Percentiles rank a stretch among this genome's conserved stretches.
phyloP scores from a whole-genome alignment of 2,797 vertebrate genomes.

The Bufotes viridis region DNA sequence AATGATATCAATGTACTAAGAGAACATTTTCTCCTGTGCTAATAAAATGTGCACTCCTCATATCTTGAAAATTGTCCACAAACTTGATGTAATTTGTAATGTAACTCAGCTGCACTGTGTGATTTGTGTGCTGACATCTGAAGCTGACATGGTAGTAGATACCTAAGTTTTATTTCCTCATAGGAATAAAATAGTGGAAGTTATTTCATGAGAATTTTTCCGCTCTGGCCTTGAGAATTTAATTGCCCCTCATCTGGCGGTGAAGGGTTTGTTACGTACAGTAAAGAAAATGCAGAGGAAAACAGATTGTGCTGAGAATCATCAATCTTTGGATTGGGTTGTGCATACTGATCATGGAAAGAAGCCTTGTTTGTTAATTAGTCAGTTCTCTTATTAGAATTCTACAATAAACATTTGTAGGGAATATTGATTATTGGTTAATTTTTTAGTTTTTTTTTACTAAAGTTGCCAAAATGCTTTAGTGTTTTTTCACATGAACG shows the following conservation, averaged over 20 bases:
- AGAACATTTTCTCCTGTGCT: slow-evolving; percentile 45
- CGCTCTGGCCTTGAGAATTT: slow-evolving; percentile 59
- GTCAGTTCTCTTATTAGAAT: neutral
- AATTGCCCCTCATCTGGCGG: slow-evolving; percentile 56
- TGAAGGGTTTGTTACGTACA: slow-evolving; percentile 18
- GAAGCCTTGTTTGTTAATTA: neutral
- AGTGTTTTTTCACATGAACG: too few species aligned
- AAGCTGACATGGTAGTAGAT: slow-evolving; percentile 62
- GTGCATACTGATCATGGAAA: neutral
- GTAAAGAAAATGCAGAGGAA: slow-evolving; percentile 14
- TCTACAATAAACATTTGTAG: neutral
- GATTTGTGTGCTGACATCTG: slow-evolving; percentile 63
- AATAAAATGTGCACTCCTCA: slow-evolving; percentile 48
- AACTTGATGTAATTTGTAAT: slow-evolving; percentile 62
- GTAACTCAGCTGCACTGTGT: slow-evolving; percentile 61
- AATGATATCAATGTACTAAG: slow-evolving; percentile 49
- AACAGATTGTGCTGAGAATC: slow-evolving; percentile 40
- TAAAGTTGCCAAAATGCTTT: neutral
- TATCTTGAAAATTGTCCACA: slow-evolving; percentile 58
- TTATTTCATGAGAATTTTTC: slow-evolving; percentile 56
- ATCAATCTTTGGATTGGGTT: neutral
- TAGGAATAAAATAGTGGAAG: slow-evolving; percentile 61
- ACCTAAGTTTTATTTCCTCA: slow-evolving; percentile 62
- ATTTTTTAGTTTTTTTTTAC: neutral
- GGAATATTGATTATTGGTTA: neutral